Conservation (phyloP, 2,888 invertebrate genomes). For the Baccha elongata region DNA sequence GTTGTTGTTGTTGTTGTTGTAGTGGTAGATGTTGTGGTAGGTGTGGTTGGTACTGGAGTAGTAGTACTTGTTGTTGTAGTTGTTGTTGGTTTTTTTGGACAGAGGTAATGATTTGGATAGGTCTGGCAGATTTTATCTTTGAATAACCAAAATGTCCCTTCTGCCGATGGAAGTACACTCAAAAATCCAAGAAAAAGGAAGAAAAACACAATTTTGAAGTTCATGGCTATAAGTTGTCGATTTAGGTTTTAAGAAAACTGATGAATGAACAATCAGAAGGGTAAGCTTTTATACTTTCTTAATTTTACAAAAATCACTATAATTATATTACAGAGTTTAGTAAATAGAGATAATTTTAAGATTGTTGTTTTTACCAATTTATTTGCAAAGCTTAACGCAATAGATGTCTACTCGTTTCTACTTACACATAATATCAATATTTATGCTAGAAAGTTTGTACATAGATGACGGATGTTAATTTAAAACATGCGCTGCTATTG, state of each 20-base stretch:
- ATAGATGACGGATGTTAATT: too few relatives aligned
- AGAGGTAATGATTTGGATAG: not conserved
- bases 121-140: not conserved
- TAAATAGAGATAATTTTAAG: not conserved
- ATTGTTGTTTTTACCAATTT: not conserved
- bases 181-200: constrained; percentile 23
- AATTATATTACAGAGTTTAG: not conserved
- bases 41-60: not conserved
- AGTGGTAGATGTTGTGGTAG: not conserved
- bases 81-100: not conserved
- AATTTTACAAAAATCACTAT: not conserved
- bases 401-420: too few relatives aligned
- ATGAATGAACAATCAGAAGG: not conserved
- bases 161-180: constrained; percentile 1
- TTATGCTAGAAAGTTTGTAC: too few relatives aligned
- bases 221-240: constrained; percentile 1
- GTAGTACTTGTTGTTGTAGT: not conserved
- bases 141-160: not conserved
- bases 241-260: not conserved
- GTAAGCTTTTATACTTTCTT: constrained; percentile 13
- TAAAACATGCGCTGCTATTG: too few relatives aligned
- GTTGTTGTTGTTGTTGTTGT: not conserved
- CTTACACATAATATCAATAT: too few relatives aligned
- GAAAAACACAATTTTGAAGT: constrained; percentile 8
- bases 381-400: not conserved